These are phyloP conservation scores for Bujurquina vittata DNA, from an alignment of 2,113 vertebrate species.

Conservation along the genomic window DNA sequence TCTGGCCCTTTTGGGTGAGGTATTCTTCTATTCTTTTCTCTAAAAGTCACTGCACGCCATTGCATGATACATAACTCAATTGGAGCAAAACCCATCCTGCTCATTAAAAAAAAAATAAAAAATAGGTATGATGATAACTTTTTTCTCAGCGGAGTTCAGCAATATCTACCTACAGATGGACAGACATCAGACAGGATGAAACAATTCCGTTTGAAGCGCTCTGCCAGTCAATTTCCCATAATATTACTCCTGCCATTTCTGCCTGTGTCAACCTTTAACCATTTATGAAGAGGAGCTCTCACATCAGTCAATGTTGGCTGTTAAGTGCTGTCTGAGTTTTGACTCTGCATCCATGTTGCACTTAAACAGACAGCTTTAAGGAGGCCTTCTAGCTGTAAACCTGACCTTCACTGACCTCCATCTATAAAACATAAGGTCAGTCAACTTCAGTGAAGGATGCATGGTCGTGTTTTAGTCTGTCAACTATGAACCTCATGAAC, in stretches of 20 bases:
- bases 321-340: slow-evolving; percentile 44
- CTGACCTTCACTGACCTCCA: slow-evolving; percentile 52
- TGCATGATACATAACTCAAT: background rate
- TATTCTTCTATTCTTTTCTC: background rate
- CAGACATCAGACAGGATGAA: background rate
- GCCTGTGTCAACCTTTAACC: slow-evolving; percentile 22
- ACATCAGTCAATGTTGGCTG: slow-evolving; percentile 51
- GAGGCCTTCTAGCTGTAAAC: slow-evolving; percentile 14
- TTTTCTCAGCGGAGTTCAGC: background rate
- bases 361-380: slow-evolving; percentile 29
- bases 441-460: slow-evolving; percentile 9
- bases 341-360: slow-evolving; percentile 19
- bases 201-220: slow-evolving; percentile 23
- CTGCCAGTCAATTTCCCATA: slow-evolving; percentile 17
- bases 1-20: background rate
- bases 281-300: slow-evolving; percentile 38
- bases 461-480: slow-evolving; percentile 28
- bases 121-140: background rate
- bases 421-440: slow-evolving; percentile 48
- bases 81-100: background rate
- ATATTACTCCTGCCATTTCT: background rate
- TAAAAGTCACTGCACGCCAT: background rate
- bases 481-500: slow-evolving; percentile 25
- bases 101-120: too few species aligned
- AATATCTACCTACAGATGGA: slow-evolving; percentile 17